These are phyloP conservation scores for Crotalus horridus DNA, from an alignment of 2,113 vertebrate genomes.

Conservation along the genomic window DNA sequence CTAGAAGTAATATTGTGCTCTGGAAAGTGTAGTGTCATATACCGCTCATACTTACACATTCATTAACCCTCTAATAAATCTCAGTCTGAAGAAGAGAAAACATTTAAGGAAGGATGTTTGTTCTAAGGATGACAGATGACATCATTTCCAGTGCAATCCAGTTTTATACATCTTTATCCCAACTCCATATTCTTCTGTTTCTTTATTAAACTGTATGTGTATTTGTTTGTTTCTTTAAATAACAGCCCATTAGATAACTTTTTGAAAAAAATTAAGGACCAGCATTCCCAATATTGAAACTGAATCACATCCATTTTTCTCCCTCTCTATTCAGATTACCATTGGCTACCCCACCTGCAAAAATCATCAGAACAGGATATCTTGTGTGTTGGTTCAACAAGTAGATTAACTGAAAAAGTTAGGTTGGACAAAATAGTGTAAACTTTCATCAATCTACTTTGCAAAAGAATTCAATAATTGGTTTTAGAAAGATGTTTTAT, in stretches of 20 bases:
- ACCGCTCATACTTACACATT: background rate
- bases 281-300: background rate
- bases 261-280: background rate
- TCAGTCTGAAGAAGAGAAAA: background rate
- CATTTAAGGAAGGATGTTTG: background rate
- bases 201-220: background rate
- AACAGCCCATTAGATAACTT: background rate
- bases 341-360: background rate
- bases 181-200: background rate
- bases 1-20: background rate
- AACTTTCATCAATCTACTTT: background rate
- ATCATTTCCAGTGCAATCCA: background rate
- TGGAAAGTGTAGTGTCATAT: background rate
- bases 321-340: background rate
- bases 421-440: background rate
- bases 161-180: background rate
- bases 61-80: background rate
- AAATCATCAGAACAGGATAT: background rate
- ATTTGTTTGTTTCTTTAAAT: background rate
- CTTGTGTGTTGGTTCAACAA: background rate
- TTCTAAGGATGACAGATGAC: background rate
- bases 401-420: background rate
- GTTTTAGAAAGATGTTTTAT: background rate
- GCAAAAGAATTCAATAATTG: background rate
- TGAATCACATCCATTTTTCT: background rate